Conservation (phyloP, 2,113 vertebrate genomes). For the Neogobius melanostomus region DNA sequence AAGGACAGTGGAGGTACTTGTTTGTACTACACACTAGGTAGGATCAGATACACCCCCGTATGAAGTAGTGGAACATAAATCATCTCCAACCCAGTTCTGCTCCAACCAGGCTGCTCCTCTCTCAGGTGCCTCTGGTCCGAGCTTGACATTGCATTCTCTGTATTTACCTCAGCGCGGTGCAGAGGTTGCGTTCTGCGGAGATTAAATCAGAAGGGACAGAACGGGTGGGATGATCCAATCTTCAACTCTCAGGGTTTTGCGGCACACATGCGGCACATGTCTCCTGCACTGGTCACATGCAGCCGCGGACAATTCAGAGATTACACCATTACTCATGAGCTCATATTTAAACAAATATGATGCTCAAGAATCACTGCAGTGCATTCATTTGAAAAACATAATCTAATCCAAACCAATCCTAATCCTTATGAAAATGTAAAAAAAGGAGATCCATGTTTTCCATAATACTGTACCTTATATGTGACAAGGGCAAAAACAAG, state of each 20-base stretch:
- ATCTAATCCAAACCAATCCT: not conserved
- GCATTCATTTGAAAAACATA: conserved; percentile 1
- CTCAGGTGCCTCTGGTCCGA: conserved; percentile 28
- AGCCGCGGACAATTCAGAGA: not conserved
- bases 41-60: conserved; percentile 11
- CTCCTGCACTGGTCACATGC: conserved; percentile 3
- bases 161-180: conserved; percentile 51
- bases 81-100: conserved; percentile 62
- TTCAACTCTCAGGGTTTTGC: conserved; percentile 10
- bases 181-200: conserved; percentile 43
- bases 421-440: not conserved
- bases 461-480: not conserved
- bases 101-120: conserved; percentile 34
- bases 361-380: not conserved
- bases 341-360: not conserved
- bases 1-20: conserved; percentile 9
- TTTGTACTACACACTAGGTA: conserved; percentile 8
- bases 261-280: conserved; percentile 1
- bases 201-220: conserved; percentile 47
- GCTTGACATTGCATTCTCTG: conserved; percentile 59
- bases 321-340: not conserved
- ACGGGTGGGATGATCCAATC: conserved; percentile 1
- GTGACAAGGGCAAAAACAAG: too few relatives aligned
- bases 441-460: not conserved
- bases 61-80: conserved; percentile 47